Conservation (phyloP, 2,113 vertebrate species). For the Leptobrachium ailaonicum region DNA sequence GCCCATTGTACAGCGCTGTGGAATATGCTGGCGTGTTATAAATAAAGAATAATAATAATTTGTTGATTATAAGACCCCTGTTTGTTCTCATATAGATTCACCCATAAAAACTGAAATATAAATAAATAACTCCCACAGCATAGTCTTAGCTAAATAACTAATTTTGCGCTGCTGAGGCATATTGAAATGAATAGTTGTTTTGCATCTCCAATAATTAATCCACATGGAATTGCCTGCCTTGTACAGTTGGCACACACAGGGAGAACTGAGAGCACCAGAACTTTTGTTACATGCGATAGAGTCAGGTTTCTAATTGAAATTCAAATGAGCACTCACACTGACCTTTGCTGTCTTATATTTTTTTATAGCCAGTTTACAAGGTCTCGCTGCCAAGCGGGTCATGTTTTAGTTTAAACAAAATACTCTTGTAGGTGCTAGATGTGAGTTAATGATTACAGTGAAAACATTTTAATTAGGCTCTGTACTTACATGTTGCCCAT, state of each 20-base stretch:
- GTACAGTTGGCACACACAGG: constrained; percentile 58
- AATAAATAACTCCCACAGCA: background rate
- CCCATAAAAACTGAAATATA: background rate
- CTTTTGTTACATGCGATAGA: constrained; percentile 50
- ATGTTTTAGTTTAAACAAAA: constrained; percentile 84
- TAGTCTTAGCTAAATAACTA: background rate
- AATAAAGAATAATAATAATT: too few species aligned
- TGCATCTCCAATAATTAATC: constrained; percentile 76
- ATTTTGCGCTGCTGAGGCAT: background rate
- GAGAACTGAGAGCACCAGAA: constrained; percentile 54
- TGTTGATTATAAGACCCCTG: too few species aligned
- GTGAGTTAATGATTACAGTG: constrained; percentile 80
- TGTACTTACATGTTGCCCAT: constrained; percentile 76
- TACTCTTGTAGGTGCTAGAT: constrained; percentile 76
- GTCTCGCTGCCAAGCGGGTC: constrained; percentile 75
- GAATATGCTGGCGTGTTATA: too few species aligned
- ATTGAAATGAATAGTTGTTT: constrained; percentile 68
- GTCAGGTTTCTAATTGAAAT: constrained; percentile 74
- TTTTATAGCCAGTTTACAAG: constrained; percentile 78
- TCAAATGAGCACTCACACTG: constrained; percentile 70
- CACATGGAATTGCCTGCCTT: constrained; percentile 71
- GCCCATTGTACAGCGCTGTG: too few species aligned
- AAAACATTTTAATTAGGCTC: constrained; percentile 80
- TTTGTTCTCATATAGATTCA: too few species aligned
- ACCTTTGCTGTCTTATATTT: constrained; percentile 81